These are phyloP conservation scores for Patiria pectinifera DNA, from an alignment of 53 echinoderm and acorn worm genomes.

Conservation along the genomic window DNA sequence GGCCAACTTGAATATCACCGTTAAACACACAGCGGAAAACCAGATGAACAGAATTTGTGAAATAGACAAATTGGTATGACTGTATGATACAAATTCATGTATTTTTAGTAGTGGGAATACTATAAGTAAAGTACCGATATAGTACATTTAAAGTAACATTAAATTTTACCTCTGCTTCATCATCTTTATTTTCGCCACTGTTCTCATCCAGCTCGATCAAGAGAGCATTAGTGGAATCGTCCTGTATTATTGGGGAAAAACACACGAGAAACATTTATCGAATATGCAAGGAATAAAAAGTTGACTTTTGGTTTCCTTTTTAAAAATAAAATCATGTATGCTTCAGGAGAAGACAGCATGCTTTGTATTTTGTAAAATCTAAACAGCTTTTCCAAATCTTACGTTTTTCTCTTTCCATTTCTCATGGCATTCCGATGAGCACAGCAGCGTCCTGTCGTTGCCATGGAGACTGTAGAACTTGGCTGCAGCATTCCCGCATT, in stretches of 20 bases:
- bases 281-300: too few relatives aligned
- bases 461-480: conserved; percentile 78
- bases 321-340: too few relatives aligned
- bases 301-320: too few relatives aligned
- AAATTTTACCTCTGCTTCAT: conserved; percentile 29
- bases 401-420: conserved; percentile 65
- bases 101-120: too few relatives aligned
- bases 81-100: too few relatives aligned
- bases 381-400: neutral
- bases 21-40: too few relatives aligned
- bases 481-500: conserved; percentile 33
- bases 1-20: too few relatives aligned
- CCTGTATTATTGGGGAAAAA: neutral
- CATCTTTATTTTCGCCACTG: neutral
- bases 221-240: neutral
- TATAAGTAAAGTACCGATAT: too few relatives aligned
- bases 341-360: too few relatives aligned
- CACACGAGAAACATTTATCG: neutral
- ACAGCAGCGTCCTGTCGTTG: conserved; percentile 62
- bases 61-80: too few relatives aligned
- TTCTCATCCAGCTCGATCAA: conserved; percentile 16
- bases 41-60: too few relatives aligned
- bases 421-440: conserved; percentile 79
- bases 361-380: too few relatives aligned
- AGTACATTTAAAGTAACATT: neutral